Evolutionary conservation across 2,888 invertebrate genomes (phyloP), one percentile per base, ranked within the genome.

Genomic region (Mactromeris polynyma): DNA sequence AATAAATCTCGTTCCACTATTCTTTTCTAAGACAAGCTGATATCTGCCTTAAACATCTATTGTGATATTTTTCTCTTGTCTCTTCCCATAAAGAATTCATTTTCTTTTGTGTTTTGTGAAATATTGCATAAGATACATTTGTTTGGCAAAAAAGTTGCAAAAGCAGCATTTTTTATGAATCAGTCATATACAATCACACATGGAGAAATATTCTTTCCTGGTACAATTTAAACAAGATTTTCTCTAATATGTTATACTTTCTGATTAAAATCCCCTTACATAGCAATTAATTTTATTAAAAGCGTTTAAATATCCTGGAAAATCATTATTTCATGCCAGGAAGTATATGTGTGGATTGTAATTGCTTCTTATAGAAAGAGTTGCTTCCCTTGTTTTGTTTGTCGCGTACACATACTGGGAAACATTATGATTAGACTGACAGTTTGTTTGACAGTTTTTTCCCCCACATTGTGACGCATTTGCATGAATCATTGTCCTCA

Each of bases 81-180:
- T 64, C 26, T 26, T n/a, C n/a, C 58, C 26, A 64, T 64, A 26
- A 64, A 26, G 58, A 64, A 64, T n/a, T 64, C 21, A 64, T 64
- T 64, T 64, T 64, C 58, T 64, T 64, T 64, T 64, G 26, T 64
- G 58, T 64, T 64, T 21, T 64, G 58, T 64, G 58, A 64, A 64
- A 64, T 64, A 64, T 64, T 64, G 26, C 58, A 9, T 26, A 64
- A 64, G 58, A 64, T 26, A 64, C 58, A 26, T 64, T 26, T 64
- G 58, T n/a, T 64, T n/a, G 2, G 26, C 26, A 64, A 64, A 64
- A 64, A n/a, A 26, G n/a, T 9, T 64, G 58, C n/a, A 64, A 64
- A 64, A n/a, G n/a, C 6, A 9, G n/a, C 26, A n/a, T 26, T 26
- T 26, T 26, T n/a, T 64, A 21, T 64, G 9, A n/a, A 7, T n/a